Base-by-base conservation (phyloP, 2,113 vertebrate species). In the Thunnus maccoyii region DNA sequence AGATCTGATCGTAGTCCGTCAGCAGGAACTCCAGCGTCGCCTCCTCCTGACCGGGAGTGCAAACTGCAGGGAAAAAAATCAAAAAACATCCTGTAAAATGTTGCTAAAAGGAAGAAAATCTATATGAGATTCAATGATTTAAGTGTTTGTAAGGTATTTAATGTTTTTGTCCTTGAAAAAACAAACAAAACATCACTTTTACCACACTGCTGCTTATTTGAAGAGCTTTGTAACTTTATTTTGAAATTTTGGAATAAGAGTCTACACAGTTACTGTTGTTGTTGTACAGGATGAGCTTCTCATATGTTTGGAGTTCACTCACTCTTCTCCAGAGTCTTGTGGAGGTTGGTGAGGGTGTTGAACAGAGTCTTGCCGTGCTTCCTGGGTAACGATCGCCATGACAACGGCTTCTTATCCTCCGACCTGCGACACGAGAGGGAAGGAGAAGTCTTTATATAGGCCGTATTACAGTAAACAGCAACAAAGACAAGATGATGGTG, bases 321-420 rank as follows among this genome's bases (percentile, higher is more conserved):
- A 98, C 97, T 95, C 91, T 97, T 96, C 10, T 98, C 97, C 92
- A 99, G 94, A 11, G 97, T 98, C 87, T 95, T 96, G 91, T 97
- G 93, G 3, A 97, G 94, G 82, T 77, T 78, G 25, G 82, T 95
- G 76, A 99, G 95, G 0, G 96, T 94, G 74, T 92, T 95, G 90
- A 97, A 91, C 72, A 99, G 92, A 44, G 94, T 95, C 85, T 98
- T 99, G 76, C 94, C 95, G 6, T 95, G 96, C 61, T 94, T 97
- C 72, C 97, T 97, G n/a, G 97, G 97, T 36, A 99, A 22, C 22
- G 22, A 22, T 22, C 22, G 22, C 22, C 96, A 95, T 0, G 96
- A 95, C 78, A 98, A 88, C 20, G 92, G 94, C 89, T 98, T 99
- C 93, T 97, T 95, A 18, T 98, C 97, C 46, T 99, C 98, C 0